Percentiles rank a stretch among this genome's conserved stretches.
Conservation (phyloP, 2,113 vertebrate genomes). For the Phyllopteryx taeniolatus region DNA sequence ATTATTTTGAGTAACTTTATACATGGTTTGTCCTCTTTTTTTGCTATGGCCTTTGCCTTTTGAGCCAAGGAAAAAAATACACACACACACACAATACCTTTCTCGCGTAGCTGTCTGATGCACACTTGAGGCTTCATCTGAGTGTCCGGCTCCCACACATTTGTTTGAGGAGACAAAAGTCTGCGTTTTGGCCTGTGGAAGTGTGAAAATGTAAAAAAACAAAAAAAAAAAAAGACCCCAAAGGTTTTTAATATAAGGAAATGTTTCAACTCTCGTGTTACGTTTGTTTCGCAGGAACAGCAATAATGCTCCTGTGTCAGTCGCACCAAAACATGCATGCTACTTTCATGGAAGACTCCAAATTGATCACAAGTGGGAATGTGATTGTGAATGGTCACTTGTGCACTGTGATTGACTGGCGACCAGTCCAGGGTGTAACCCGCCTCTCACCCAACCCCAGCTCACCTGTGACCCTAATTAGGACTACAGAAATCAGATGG, state of each 20-base stretch:
- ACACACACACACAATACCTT: constrained; percentile 9
- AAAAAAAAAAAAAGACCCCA: not conserved
- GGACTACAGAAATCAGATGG: no score
- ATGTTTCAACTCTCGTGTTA: not conserved
- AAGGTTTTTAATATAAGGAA: no score
- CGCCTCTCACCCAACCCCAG: no score
- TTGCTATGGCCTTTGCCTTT: not conserved
- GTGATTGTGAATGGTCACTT: no score
- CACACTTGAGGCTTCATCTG: constrained; percentile 12
- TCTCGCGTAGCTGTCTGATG: constrained; percentile 2
- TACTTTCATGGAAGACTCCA: no score
- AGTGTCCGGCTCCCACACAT: constrained; percentile 52
- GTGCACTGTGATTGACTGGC: no score
- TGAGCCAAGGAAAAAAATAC: not conserved
- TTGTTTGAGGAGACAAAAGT: constrained; percentile 47
- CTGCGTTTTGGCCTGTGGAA: constrained; percentile 61
- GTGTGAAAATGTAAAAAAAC: not conserved
- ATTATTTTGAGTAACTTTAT: no score
- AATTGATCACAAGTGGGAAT: no score
- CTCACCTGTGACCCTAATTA: no score
- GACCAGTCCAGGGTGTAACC: no score
- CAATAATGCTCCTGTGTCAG: not conserved
- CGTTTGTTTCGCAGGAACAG: not conserved
- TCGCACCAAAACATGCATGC: no score
- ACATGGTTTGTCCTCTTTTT: no score